Evolutionary conservation across 2,113 vertebrate species (phyloP).

Genomic region (Petrocephalus zakoni): DNA sequence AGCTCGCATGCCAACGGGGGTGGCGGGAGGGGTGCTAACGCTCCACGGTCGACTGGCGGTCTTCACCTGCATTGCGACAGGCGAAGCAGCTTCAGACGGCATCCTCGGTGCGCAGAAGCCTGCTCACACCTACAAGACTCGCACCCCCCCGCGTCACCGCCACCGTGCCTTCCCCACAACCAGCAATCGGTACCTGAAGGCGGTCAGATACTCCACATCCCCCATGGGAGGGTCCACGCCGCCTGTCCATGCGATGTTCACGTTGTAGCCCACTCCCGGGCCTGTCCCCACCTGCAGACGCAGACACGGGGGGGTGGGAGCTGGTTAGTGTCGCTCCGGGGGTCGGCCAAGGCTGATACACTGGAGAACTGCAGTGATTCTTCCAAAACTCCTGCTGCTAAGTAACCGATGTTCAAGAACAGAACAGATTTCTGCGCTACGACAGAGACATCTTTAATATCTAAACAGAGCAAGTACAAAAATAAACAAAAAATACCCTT

Average conservation of each 20-base stretch:
- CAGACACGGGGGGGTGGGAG: neutral
- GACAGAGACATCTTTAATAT: neutral
- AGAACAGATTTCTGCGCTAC: neutral
- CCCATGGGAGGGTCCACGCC: constrained; percentile 78
- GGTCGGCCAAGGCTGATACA: neutral
- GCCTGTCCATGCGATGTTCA: constrained; percentile 81
- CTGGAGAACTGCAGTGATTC: neutral
- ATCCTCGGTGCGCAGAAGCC: neutral
- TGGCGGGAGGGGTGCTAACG: neutral
- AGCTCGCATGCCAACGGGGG: neutral
- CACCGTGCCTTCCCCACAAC: neutral
- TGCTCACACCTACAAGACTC: neutral
- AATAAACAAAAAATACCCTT: neutral
- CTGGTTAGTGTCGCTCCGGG: neutral
- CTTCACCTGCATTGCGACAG: constrained; percentile 16
- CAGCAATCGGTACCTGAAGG: constrained; percentile 64
- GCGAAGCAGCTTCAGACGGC: neutral
- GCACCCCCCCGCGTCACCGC: neutral
- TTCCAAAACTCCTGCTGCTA: neutral
- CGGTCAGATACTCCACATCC: constrained; percentile 77
- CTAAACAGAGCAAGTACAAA: neutral
- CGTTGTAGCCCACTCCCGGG: constrained; percentile 73
- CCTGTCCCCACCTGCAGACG: constrained; percentile 71
- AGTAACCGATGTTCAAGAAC: neutral
- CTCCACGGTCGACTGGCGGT: neutral